Evolutionary conservation across 2,888 invertebrate species (phyloP).

Genomic region (Aspidiotus rigidus): DNA sequence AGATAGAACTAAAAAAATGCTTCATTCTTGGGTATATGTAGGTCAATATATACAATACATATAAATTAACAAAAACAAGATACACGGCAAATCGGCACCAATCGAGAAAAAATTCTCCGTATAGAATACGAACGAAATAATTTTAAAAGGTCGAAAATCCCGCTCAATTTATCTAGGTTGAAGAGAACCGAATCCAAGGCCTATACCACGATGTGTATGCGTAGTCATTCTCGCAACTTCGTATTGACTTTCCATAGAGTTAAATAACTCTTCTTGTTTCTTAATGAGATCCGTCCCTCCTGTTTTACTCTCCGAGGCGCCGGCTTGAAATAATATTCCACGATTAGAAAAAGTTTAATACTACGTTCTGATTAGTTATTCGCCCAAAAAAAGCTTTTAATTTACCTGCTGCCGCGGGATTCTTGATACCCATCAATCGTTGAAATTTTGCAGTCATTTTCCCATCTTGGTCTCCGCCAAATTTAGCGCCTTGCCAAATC

Average conservation of each 20-base stretch:
- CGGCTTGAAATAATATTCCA: background rate
- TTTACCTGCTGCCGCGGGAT: slow-evolving; percentile 41
- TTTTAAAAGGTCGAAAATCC: too few relatives aligned
- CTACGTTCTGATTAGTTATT: too few relatives aligned
- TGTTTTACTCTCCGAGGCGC: slow-evolving; percentile 26
- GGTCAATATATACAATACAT: too few relatives aligned
- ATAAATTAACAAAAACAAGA: too few relatives aligned
- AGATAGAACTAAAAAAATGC: too few relatives aligned
- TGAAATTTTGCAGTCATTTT: slow-evolving; percentile 90
- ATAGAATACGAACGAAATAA: too few relatives aligned
- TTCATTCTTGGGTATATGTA: too few relatives aligned
- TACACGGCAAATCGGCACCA: too few relatives aligned
- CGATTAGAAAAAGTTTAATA: too few relatives aligned
- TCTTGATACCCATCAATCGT: slow-evolving; percentile 89
- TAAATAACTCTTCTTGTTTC: slow-evolving; percentile 70
- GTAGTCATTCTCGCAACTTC: slow-evolving; percentile 91
- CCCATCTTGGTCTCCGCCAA: slow-evolving; percentile 84
- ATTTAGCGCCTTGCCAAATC: slow-evolving; percentile 71
- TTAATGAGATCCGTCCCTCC: slow-evolving; percentile 41
- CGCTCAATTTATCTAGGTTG: slow-evolving; percentile 35
- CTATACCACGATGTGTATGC: slow-evolving; percentile 86
- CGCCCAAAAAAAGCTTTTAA: too few relatives aligned
- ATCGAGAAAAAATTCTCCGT: too few relatives aligned
- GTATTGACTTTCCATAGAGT: slow-evolving; percentile 90
- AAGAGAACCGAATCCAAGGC: slow-evolving; percentile 60